These are phyloP conservation scores for Hetaerina americana DNA, from an alignment of 1,140 invertebrate genomes.

Conservation along the genomic window DNA sequence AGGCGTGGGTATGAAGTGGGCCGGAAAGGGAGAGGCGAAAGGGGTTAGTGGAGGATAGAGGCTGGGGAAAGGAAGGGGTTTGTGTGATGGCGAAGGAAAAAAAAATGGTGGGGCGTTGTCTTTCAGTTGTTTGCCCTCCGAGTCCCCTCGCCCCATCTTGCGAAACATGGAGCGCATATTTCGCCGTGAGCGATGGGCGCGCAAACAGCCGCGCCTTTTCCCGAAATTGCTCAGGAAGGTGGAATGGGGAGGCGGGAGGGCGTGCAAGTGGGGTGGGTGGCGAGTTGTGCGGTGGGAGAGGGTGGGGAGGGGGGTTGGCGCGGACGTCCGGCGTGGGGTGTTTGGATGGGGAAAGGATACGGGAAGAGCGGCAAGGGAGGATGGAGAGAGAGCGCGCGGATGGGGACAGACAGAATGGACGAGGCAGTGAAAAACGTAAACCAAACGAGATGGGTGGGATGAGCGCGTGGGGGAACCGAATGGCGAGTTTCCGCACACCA, in stretches of 20 bases:
- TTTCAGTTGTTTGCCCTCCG: background rate
- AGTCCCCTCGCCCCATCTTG: background rate
- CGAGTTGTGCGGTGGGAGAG: background rate
- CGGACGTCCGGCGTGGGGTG: too few species aligned
- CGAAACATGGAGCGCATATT: background rate
- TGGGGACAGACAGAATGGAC: too few species aligned
- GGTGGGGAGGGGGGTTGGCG: too few species aligned
- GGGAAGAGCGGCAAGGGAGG: too few species aligned
- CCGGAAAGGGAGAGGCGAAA: background rate
- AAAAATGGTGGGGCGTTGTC: background rate
- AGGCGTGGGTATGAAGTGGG: too few species aligned
- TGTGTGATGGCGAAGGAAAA: background rate
- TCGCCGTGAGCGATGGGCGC: background rate
- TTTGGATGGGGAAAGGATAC: too few species aligned
- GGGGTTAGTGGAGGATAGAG: too few species aligned
- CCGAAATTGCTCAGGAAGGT: background rate
- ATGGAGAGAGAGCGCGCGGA: too few species aligned
- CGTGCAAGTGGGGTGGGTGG: background rate
- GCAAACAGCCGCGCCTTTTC: background rate
- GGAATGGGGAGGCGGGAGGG: background rate
- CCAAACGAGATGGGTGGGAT: background rate
- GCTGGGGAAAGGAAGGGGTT: background rate
- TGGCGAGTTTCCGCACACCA: too few species aligned
- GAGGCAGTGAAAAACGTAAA: too few species aligned
- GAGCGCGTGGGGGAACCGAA: background rate